Evolutionary conservation across 1,140 invertebrate species (phyloP).

Genomic region (Drosophila eugracilis): DNA sequence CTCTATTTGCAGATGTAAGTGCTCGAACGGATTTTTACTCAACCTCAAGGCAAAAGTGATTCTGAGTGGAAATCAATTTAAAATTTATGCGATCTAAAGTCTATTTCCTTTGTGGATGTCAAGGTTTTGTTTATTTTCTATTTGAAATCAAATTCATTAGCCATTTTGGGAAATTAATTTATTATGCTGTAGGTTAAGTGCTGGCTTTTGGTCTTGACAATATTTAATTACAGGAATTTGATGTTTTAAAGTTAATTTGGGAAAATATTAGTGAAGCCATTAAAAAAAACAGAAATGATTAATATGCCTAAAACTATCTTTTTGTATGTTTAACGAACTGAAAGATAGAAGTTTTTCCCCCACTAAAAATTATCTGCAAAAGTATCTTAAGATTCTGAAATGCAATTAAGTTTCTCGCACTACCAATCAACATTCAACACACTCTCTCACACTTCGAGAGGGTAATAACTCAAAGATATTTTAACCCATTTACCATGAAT

Average conservation of each 20-base stretch:
- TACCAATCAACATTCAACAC: constrained; percentile 36
- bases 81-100: constrained; percentile 18
- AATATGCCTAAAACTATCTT: no score
- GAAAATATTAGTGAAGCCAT: constrained; percentile 1
- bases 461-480: constrained; percentile 56
- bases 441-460: constrained; percentile 5
- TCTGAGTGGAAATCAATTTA: constrained; percentile 28
- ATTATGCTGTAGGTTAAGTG: constrained; percentile 18
- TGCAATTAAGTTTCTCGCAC: constrained; percentile 30
- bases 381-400: constrained; percentile 17
- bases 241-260: not conserved
- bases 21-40: constrained; percentile 32
- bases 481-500: constrained; percentile 68
- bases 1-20: constrained; percentile 80
- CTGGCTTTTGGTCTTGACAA: constrained; percentile 8
- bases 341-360: not conserved
- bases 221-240: constrained; percentile 20
- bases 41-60: constrained; percentile 9
- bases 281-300: no score
- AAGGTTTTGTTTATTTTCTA: constrained; percentile 35
- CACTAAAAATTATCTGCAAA: not conserved
- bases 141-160: constrained; percentile 22
- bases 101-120: constrained; percentile 32
- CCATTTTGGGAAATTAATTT: constrained; percentile 42
- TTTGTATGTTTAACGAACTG: not conserved